These are phyloP conservation scores for Cheirogaleus major DNA, from an alignment of 2,797 vertebrate genomes.

Conservation along the genomic window DNA sequence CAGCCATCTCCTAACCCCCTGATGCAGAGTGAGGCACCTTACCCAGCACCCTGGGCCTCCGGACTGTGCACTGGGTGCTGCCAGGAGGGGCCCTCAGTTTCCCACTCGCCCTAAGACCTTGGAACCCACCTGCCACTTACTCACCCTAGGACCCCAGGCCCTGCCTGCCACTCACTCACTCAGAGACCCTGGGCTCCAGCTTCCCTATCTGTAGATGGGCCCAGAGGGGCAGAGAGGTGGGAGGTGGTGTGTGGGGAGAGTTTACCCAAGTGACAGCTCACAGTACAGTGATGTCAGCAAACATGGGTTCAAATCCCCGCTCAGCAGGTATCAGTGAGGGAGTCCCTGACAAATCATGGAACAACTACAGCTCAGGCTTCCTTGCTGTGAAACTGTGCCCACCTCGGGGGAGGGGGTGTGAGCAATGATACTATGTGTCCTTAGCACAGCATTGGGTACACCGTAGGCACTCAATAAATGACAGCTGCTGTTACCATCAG, in stretches of 20 bases:
- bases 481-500: not conserved
- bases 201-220: not conserved
- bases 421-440: rapidly evolving
- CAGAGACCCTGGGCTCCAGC: not conserved
- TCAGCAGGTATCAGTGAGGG: not conserved
- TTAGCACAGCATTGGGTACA: not conserved
- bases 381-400: not conserved
- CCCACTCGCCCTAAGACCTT: not conserved
- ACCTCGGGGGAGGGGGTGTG: rapidly evolving
- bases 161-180: rapidly evolving
- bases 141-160: not conserved
- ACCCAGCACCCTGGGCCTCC: not conserved
- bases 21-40: not conserved
- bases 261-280: not conserved
- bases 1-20: too few relatives aligned
- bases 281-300: not conserved
- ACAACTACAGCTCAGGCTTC: not conserved
- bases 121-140: rapidly evolving
- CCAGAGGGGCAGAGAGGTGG: not conserved
- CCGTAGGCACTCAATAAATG: not conserved
- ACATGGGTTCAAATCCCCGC: not conserved
- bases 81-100: not conserved
- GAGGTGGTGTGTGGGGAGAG: rapidly evolving
- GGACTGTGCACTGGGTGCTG: rapidly evolving
- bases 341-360: not conserved